These are phyloP conservation scores for Brachyhypopomus occidentalis DNA, from an alignment of 2,113 vertebrate species.

Conservation along the genomic window DNA sequence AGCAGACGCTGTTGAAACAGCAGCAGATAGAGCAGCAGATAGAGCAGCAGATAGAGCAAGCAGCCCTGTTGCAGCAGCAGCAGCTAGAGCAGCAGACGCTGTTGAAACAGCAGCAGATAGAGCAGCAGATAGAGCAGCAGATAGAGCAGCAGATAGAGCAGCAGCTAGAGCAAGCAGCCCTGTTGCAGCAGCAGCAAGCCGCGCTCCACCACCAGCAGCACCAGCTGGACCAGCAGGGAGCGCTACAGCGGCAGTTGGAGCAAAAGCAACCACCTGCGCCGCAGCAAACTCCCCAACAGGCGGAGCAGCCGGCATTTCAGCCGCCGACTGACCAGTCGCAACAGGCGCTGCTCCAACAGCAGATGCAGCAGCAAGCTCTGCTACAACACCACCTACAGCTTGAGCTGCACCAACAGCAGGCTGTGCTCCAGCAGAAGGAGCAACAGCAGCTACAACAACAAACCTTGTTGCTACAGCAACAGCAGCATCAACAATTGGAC, in stretches of 20 bases:
- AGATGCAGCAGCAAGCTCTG: constrained; percentile 56
- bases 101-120: constrained; percentile 54
- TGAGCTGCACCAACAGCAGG: constrained; percentile 52
- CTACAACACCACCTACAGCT: constrained; percentile 59
- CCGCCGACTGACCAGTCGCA: constrained; percentile 43
- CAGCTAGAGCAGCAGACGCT: constrained; percentile 51
- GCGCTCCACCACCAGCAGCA: constrained; percentile 29
- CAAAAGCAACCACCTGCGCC: too few species aligned
- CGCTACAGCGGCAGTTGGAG: too few species aligned
- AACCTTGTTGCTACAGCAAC: constrained; percentile 53
- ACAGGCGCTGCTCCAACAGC: constrained; percentile 51
- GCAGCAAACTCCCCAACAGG: too few species aligned
- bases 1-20: constrained; percentile 35
- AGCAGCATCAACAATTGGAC: constrained; percentile 49
- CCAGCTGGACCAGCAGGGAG: not conserved
- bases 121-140: constrained; percentile 50
- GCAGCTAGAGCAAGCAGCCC: constrained; percentile 59
- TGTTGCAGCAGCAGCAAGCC: constrained; percentile 64
- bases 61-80: constrained; percentile 55
- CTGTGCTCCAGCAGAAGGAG: constrained; percentile 38
- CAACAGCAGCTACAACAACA: constrained; percentile 61
- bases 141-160: constrained; percentile 56
- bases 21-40: constrained; percentile 54
- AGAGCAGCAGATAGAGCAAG: constrained; percentile 47
- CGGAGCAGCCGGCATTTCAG: constrained; percentile 49